phyloP scores from a whole-genome alignment of 2,888 invertebrate species.

The Napeogenes inachia region DNA sequence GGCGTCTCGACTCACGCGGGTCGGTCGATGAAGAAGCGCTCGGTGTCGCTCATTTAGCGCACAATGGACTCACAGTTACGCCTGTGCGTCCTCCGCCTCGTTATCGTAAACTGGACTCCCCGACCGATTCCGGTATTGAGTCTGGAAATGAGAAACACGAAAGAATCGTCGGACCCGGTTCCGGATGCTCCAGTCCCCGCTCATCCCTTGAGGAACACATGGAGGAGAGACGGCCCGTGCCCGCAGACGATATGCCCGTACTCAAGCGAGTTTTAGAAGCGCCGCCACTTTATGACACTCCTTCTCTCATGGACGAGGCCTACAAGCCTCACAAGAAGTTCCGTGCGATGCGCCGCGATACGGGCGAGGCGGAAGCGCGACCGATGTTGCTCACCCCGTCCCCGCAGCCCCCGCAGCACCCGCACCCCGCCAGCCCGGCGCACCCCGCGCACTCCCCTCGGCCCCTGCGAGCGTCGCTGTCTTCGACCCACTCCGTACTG shows the following conservation, averaged over 20 bases:
- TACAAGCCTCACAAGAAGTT: slow-evolving; percentile 98
- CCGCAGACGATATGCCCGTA: slow-evolving; percentile 94
- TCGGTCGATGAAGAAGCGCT: slow-evolving; percentile 87
- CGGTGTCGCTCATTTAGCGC: slow-evolving; percentile 82
- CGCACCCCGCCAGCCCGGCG: slow-evolving; percentile 64
- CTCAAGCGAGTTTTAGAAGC: slow-evolving; percentile 94
- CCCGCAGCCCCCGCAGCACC: slow-evolving; percentile 73
- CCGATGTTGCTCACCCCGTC: slow-evolving; percentile 67
- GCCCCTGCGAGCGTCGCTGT: slow-evolving; percentile 79
- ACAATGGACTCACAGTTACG: slow-evolving; percentile 85
- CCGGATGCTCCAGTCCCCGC: slow-evolving; percentile 91
- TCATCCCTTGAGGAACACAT: slow-evolving; percentile 89
- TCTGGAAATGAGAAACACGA: slow-evolving; percentile 93
- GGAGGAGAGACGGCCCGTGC: slow-evolving; percentile 78
- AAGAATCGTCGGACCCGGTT: slow-evolving; percentile 80
- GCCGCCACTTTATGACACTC: slow-evolving; percentile 93
- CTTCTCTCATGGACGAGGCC: slow-evolving; percentile 94
- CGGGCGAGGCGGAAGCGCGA: slow-evolving; percentile 83
- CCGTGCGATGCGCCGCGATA: slow-evolving; percentile 89
- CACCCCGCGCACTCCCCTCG: slow-evolving; percentile 75
- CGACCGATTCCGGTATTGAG: slow-evolving; percentile 95
- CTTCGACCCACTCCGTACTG: slow-evolving; percentile 92
- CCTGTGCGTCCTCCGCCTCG: slow-evolving; percentile 81
- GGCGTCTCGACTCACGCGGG: slow-evolving; percentile 85
- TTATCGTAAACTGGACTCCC: slow-evolving; percentile 91